Base-by-base conservation (phyloP, 2,888 invertebrate species). In the Hydroisotoma schaefferi region DNA sequence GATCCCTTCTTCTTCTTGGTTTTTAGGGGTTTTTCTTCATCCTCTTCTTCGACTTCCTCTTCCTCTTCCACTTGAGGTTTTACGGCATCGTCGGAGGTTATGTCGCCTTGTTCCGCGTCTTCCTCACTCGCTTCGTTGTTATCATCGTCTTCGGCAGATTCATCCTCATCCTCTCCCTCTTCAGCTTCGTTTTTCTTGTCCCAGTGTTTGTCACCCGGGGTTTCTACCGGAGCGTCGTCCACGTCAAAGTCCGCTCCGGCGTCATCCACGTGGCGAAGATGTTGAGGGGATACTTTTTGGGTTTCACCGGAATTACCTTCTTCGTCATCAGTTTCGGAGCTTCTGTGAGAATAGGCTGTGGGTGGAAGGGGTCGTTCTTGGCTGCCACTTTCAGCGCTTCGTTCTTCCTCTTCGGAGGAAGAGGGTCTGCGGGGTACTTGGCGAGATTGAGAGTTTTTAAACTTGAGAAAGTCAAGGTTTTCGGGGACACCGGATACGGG, bases 391-490 rank as follows among this genome's bases (percentile, higher is more conserved):
- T 63, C 56, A 10, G 57, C 55, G 1, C 59, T 59, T 5, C 61
- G 59, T 2, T 65, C 62, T 22, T 57, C 62, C 25, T 62, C 62
- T 10, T 55, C 61, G 8, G 60, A 63, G 5, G 59, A 49, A 12
- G 44, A 2, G 8, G 23, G 6, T 37, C 29, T 15, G 28, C 8
- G 28, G 44, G 22, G 28, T n/a, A 29, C 29, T 27, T 43, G 40
- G 12, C 12, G 3, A 3, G 18, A 40, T 44, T 55, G 15, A n/a
- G n/a, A n/a, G n/a, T n/a, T n/a, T n/a, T 29, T 43, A 18, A 43
- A 43, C 26, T 56, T 56, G 38, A 61, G 47, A 15, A 53, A 54
- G 5, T 57, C 60, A 4, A 61, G 49, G 25, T 61, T 56, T 25
- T 49, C 55, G n/a, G 53, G 55, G 18, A 56, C 37, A 3, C 28